Evolutionary conservation across 1,140 invertebrate genomes (phyloP), one percentile per base, ranked within the genome.

Genomic region (Ostrea edulis): DNA sequence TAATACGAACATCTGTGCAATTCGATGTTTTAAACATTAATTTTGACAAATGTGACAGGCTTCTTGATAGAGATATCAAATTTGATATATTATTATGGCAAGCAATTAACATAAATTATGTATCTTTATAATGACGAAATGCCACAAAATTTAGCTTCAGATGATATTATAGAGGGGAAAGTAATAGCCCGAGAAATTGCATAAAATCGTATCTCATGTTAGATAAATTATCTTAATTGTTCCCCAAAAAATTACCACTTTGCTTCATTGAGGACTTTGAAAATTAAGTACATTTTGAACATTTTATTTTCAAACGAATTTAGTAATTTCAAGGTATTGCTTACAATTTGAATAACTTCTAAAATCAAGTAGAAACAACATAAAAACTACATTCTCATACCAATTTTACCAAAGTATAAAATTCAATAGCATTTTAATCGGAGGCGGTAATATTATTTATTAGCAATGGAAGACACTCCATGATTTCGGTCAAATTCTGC

Each of bases 151-250:
- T 35, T 77, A 11, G 12, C 68, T 29, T 25, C 12, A 5, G 68
- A 77, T 77, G 68, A 25, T 35, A 52, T 83, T 83, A n/a, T 8
- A 52, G 35, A 54, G 22, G 20, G 29, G 25, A 4, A n/a, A 20
- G 83, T 85, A 85, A 85, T 85, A 55, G 83, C 53, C 53, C 55
- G 83, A 25, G 29, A 85, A 85, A 85, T 85, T 85, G 55, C 55
- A 85, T 55, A 22, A 85, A 85, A 85, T 62, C 53, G 12, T 58
- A 85, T 85, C 55, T 85, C 29, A 77, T 77, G 68, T 77, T 77
- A 77, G 9, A 77, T 77, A 77, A 77, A 29, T 77, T 77, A 77
- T 77, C 68, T 77, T 77, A 29, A 44, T 77, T 77, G 68, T 77
- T 77, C 68, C 12, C 25, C 14, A 77, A 77, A 35, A 77, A 77